Base-by-base conservation (phyloP, 2,797 vertebrate species). In the Poeciliopsis presidionis region DNA sequence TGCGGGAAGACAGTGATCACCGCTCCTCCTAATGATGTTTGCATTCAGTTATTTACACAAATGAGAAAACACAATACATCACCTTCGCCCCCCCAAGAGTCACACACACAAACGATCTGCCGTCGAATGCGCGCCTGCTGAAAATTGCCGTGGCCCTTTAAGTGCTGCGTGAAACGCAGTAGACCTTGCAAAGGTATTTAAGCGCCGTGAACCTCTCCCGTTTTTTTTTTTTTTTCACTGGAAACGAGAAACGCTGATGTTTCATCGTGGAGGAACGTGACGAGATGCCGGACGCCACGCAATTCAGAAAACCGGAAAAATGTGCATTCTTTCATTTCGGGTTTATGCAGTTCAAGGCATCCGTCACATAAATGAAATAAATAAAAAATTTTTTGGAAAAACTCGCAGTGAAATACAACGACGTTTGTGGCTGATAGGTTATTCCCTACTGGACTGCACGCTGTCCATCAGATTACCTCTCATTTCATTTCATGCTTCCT, bases 21-120 rank as follows among this genome's bases (percentile, higher is more conserved):
- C 81, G 53, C 71, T 87, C 30, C 20, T 11, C 78, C 0, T 82
- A 84, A 89, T 81, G 77, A 78, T 8, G 33, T 43, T 79, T 83
- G 47, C 71, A 77, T 76, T 55, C 69, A 78, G 53, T 85, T 77
- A 77, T 88, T 86, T 84, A 75, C 51, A 28, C 39, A 43, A 69
- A 43, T 14, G 79, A 78, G 57, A 20, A 76, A 43, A 71, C 4
- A 57, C 7, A 20, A 16, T 46, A 55, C 79, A 76, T 30, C 16
- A 67, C 36, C 2, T 12, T 7, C 39, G 9, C 39, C 65, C 65
- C 13, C 65, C 39, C 39, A 13, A 25, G 20, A 43, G 25, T 43
- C 43, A 2, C 41, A 74, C 9, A 11, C 55, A 61, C 39, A 61
- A 36, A 39, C 33, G 12, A 3, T 49, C 63, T 49, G 22, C 75